These are phyloP conservation scores for Didymodactylos carnosus DNA, from an alignment of 2,888 invertebrate species.

Conservation along the genomic window DNA sequence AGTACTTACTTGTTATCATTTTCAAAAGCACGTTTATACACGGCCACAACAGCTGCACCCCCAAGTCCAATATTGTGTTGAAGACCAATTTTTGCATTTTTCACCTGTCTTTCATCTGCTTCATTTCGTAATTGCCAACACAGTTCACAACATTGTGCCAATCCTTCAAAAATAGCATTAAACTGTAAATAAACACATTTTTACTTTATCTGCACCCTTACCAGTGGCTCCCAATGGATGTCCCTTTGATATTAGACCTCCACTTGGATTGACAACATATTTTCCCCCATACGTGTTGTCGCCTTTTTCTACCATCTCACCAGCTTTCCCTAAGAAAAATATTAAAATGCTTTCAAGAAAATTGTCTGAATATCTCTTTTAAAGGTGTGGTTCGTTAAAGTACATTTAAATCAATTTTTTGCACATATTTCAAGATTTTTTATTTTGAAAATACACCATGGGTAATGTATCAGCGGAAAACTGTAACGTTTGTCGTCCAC, in stretches of 20 bases:
- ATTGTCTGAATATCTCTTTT: no score
- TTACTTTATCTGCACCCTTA: no score
- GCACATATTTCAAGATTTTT: no score
- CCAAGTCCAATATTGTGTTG: conserved; percentile 88
- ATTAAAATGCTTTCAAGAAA: no score
- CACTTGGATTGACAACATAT: conserved; percentile 89
- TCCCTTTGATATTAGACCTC: conserved; percentile 93
- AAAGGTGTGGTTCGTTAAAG: no score
- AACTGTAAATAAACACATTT: no score
- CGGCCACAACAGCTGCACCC: conserved; percentile 72
- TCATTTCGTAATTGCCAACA: conserved; percentile 64
- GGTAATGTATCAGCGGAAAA: no score
- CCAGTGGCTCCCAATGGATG: conserved; percentile 91
- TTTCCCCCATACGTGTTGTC: conserved; percentile 93
- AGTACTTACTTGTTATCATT: conserved; percentile 19
- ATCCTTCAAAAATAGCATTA: no score
- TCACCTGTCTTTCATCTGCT: conserved; percentile 58
- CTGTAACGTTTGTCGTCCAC: no score
- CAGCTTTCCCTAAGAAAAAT: conserved; percentile 55
- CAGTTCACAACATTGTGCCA: conserved; percentile 73
- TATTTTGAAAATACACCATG: no score
- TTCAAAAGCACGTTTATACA: conserved; percentile 73
- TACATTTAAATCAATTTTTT: no score
- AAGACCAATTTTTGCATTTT: conserved; percentile 58
- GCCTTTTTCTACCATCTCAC: conserved; percentile 69